Evolutionary conservation across 2,888 invertebrate genomes (phyloP), one percentile per base, ranked within the genome.

Genomic region (Erebia epiphron): DNA sequence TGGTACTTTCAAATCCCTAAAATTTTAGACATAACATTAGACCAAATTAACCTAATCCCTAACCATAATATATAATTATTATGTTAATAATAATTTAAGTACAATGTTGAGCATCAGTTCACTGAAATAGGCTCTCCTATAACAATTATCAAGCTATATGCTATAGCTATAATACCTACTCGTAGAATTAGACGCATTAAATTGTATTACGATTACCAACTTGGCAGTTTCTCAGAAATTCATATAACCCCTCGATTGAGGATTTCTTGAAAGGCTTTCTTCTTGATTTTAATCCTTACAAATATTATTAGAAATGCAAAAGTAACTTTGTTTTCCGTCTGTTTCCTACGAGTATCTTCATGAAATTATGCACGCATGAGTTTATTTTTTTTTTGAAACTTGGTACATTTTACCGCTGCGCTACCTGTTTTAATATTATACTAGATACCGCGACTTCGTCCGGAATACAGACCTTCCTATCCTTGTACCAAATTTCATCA

Each of bases 181-280:
- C 2, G 2, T 26, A 4, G 26, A 49, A 67, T 67, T 67, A 67
- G 46, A 57, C 21, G 56, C 43, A 66, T 66, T 57, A 66, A 67
- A 49, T 57, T 58, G 58, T 58, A 67, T 49, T 49, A 67, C 49
- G 67, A 67, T 67, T 67, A 67, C 26, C 26, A 0, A 26, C 26
- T 57, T 46, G 21, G 57, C 46, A 66, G 46, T 67, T 67, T 58
- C 58, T 26, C 46, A 21, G 26, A 26, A 49, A 67, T 67, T 57
- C 46, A 67, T 49, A 58, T 49, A 58, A 58, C 14, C 54, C 41
- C 21, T 35, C 18, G 54, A 41, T 43, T 65, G 56, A 65, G 65
- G 64, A 14, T 43, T 56, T 3, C 56, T 43, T 43, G 13, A 56
- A 56, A 56, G 41, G 52, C 43, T 21, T 56, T 16, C 43, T 54